Percentiles rank a stretch among this genome's conserved stretches.
These are phyloP conservation scores for Plebejus melissa DNA, from an alignment of 2,888 invertebrate genomes.

Conservation along the genomic window DNA sequence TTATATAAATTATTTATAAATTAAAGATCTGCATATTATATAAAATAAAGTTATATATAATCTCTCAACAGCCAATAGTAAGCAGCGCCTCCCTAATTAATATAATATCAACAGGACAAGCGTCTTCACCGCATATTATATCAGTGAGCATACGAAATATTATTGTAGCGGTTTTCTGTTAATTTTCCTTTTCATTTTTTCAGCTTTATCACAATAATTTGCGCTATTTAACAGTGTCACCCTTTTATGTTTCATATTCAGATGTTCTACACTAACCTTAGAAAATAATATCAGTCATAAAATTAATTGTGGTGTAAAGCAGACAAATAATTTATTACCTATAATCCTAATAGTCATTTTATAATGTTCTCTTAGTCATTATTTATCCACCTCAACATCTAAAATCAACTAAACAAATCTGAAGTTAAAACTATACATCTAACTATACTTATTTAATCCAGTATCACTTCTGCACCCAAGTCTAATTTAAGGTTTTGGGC, in stretches of 20 bases:
- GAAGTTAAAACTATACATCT: not conserved
- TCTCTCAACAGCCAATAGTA: conserved; percentile 66
- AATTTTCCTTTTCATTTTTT: conserved; percentile 34
- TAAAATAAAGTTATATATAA: conserved; percentile 34
- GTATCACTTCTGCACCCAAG: conserved; percentile 12
- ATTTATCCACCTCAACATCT: not conserved
- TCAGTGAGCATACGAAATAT: conserved; percentile 65
- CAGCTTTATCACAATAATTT: conserved; percentile 33
- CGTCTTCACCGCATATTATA: conserved; percentile 68
- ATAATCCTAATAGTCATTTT: not conserved
- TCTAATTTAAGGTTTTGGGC: conserved; percentile 23
- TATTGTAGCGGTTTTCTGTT: conserved; percentile 39
- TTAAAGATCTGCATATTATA: not conserved
- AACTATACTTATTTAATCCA: not conserved
- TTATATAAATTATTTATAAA: not conserved
- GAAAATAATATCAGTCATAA: not conserved
- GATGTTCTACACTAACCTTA: conserved; percentile 6
- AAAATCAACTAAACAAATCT: not conserved
- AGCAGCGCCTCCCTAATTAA: conserved; percentile 75
- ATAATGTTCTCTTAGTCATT: not conserved
- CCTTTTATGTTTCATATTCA: not conserved
- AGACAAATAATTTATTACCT: not conserved
- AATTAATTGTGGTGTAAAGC: not conserved
- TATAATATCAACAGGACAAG: conserved; percentile 75
- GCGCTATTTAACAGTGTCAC: conserved; percentile 26